Base-by-base conservation (phyloP, 2,888 invertebrate species). In the Tipula unca region DNA sequence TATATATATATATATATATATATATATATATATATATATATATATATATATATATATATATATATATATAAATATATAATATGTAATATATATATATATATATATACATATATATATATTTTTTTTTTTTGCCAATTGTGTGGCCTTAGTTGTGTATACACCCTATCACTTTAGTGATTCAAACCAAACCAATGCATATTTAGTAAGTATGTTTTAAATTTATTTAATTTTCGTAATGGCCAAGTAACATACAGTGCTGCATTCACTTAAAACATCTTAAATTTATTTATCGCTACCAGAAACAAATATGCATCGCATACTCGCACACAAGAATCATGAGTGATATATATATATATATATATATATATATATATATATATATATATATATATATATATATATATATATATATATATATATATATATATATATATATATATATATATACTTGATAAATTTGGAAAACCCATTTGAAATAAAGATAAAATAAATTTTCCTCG, bases 91-190 rank as follows among this genome's bases (percentile, higher is more conserved):
- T n/a, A n/a, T n/a, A n/a, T n/a, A n/a, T n/a, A n/a, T n/a, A n/a
- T n/a, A n/a, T n/a, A n/a, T n/a, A n/a, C n/a, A n/a, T n/a, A n/a
- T n/a, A n/a, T n/a, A n/a, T n/a, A n/a, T n/a, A n/a, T n/a, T n/a
- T n/a, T n/a, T n/a, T n/a, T n/a, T 99, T 91, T 99, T 99, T 92
- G 98, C 99, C 89, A 99, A 99, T 93, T 99, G 99, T 93, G 96
- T 99, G 90, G 99, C 99, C 88, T 94, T 99, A 91, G 99, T 99
- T 88, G 96, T 99, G 89, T 98, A 97, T 93, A 99, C 99, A 88
- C 99, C 99, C 86, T 99, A 97, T 92, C 99, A 99, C 14, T 94
- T 94, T 91, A 95, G 96, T 89, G 99, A 99, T 92, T 98, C 99
- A 88, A 99, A 99, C 92, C 94, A 95, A 90, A 96, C 98, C 90